Evolutionary conservation across 2,888 invertebrate genomes (phyloP), one percentile per base, ranked within the genome.

Genomic region (Capitulum mitella): DNA sequence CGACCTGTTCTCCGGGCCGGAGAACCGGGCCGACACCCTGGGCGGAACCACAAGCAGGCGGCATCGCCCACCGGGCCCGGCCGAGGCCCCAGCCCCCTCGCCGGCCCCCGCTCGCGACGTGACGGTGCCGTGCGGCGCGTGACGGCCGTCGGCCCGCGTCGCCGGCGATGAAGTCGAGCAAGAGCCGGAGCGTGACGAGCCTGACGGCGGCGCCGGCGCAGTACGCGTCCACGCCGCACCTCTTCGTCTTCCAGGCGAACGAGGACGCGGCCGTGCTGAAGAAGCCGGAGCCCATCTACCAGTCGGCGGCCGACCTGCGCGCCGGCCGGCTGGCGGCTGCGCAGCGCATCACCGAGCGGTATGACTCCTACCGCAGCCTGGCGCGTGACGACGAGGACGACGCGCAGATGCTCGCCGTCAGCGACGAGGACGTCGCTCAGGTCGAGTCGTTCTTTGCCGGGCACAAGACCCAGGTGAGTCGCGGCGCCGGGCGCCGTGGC

Each of bases 401-500:
- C 22, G 80, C 80, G 34, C 81, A 81, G 40, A 79, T 79, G 22
- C 74, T 82, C 64, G 79, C 80, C 26, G 88, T 91, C 77, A 89
- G 90, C 19, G 90, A 91, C 78, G 85, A 88, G 80, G 92, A 92
- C 84, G 87, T 91, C 78, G 88, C 89, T 58, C 91, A 92, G 85
- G 89, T 92, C 79, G 92, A 92, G 84, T 89, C 90, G 79, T 92
- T 91, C 85, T 92, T 92, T 83, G 89, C 90, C 80, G 92, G 93
- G 78, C 88, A 93, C 80, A 92, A 92, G 84, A 92, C 93, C 0
- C 91, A 92, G 85, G 70, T 70, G 37, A 34, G 70, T 58, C 5
- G 29, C 29, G 58, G 51, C 51, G 51, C 22, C 26, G 22, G 22
- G 22, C 5, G 43, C 43, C 43, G 12, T 43, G 12, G 43, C 43